Evolutionary conservation across 1,140 invertebrate genomes (phyloP), one percentile per base, ranked within the genome.

Genomic region (Mesaphorura yosii): DNA sequence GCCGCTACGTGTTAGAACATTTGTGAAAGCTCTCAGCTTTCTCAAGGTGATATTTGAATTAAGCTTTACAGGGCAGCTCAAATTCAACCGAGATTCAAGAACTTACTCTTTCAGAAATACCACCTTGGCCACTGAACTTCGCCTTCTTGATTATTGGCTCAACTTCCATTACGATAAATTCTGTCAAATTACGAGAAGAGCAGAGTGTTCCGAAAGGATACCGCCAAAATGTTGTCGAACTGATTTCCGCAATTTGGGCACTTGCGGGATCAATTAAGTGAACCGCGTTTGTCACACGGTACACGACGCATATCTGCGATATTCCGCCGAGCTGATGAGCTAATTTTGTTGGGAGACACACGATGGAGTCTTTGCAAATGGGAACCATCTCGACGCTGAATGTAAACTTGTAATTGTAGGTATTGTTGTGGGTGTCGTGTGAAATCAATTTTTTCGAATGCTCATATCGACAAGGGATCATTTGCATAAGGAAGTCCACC

Each of bases 371-470:
- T 69, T 95, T 97, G 26, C 93, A 98, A 19, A 98, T 69, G 0
- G 96, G 95, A 1, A 94, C 88, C 66, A 99, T 88, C 70, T 99
- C 94, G 50, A 98, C 82, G 59, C 86, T 72, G 70, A 78, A 88
- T 31, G 85, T 83, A 66, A 85, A 87, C 71, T 99, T 98, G 70
- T 97, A 98, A 70, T 97, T 97, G 70, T 88, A 98, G 29, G 83
- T 81, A 67, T 98, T 98, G 66, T 85, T 97, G 68, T 93, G 88
- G 28, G 89, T 86, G 71, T 99, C 96, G 66, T 98, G 94, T 1
- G 94, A 97, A 60, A 98, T 86, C 12, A 99, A 74, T 66, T 95
- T 91, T 69, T 98, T 93, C 0, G 92, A 93, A 64, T 86, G 83
- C 53, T 85, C 79, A 68, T 82, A 85, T 66, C 84, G 82, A 64